These are phyloP conservation scores for Pteria penguin DNA, from an alignment of 2,888 invertebrate genomes.

Conservation along the genomic window DNA sequence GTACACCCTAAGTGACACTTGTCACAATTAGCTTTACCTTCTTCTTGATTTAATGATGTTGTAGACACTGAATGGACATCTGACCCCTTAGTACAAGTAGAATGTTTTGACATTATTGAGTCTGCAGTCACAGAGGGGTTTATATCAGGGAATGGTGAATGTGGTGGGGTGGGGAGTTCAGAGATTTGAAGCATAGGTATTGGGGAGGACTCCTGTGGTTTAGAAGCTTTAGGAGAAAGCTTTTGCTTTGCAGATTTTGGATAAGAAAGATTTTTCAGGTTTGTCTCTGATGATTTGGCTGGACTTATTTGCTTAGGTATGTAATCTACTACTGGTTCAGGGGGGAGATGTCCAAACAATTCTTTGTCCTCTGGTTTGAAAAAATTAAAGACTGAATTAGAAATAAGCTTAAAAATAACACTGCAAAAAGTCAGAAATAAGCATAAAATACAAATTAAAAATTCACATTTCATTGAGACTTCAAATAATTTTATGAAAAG, in stretches of 20 bases:
- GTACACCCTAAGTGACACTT: too few species aligned
- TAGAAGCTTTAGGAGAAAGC: not conserved
- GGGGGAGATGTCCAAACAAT: slow-evolving; percentile 24
- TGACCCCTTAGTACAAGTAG: not conserved
- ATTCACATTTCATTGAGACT: too few species aligned
- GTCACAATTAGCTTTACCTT: too few species aligned
- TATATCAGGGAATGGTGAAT: not conserved
- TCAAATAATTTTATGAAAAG: too few species aligned
- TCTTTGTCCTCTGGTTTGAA: slow-evolving; percentile 16
- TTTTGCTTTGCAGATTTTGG: slow-evolving; percentile 4
- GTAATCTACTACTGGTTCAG: slow-evolving; percentile 2
- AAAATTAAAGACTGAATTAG: slow-evolving; percentile 7
- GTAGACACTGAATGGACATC: not conserved
- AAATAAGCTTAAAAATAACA: too few species aligned
- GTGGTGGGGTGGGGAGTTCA: not conserved
- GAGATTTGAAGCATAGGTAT: not conserved
- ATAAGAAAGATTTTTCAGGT: not conserved
- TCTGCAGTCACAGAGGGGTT: not conserved
- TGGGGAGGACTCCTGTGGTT: not conserved
- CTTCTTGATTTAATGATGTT: too few species aligned
- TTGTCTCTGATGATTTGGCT: not conserved
- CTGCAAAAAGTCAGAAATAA: too few species aligned
- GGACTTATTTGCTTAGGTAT: not conserved
- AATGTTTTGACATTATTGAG: not conserved
- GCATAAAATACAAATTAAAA: too few species aligned